Percentiles rank a stretch among this genome's conserved stretches.
Conservation (phyloP, 2,888 invertebrate genomes). For the Drosophila aldrichi region DNA sequence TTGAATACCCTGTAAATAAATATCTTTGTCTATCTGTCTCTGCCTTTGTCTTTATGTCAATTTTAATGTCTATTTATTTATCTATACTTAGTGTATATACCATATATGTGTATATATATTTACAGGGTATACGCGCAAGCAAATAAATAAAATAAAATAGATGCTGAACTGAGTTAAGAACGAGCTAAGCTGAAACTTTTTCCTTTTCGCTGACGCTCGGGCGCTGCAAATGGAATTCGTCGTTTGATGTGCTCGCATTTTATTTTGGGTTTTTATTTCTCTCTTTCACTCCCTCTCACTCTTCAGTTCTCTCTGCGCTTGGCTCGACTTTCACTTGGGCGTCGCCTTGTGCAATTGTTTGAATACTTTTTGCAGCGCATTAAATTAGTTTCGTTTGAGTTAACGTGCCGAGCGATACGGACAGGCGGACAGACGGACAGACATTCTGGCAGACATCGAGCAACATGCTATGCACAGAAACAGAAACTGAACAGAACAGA, state of each 20-base stretch:
- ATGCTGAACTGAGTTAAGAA: constrained; percentile 32
- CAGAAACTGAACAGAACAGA: constrained; percentile 9
- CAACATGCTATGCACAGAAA: constrained; percentile 41
- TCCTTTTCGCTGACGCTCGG: constrained; percentile 65
- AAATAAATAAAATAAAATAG: constrained; percentile 31
- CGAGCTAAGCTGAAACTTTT: constrained; percentile 58
- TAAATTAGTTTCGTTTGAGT: constrained; percentile 83
- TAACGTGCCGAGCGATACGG: constrained; percentile 71
- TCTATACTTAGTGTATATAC: too few relatives aligned
- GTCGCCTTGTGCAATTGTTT: constrained; percentile 81
- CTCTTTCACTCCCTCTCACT: neutral
- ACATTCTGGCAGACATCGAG: constrained; percentile 18
- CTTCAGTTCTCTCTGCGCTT: constrained; percentile 2
- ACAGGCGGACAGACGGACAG: constrained; percentile 28
- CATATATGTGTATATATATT: neutral
- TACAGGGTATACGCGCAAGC: constrained; percentile 23
- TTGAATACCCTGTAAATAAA: constrained; percentile 6
- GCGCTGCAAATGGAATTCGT: constrained; percentile 76
- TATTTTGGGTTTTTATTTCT: constrained; percentile 8
- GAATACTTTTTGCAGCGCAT: constrained; percentile 81
- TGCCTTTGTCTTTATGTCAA: neutral
- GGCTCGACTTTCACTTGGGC: constrained; percentile 69
- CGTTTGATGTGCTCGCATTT: constrained; percentile 73
- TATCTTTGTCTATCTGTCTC: neutral
- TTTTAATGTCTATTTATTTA: neutral